Evolutionary conservation across 2,888 invertebrate genomes (phyloP).

Genomic region (Aleiodes leptofemur): DNA sequence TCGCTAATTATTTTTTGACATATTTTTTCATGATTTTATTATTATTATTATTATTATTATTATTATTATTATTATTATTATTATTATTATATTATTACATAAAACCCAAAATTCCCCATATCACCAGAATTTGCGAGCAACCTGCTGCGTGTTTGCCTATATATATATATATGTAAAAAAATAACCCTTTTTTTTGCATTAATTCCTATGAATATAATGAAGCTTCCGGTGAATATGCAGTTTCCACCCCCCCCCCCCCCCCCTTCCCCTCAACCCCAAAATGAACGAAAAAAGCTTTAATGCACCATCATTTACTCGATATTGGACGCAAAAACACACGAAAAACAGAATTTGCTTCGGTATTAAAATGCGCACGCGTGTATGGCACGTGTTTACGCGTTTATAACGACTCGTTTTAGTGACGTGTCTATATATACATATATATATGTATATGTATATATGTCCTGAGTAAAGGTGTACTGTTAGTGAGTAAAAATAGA

Average conservation of each 20-base stretch:
- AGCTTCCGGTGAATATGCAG: conserved; percentile 29
- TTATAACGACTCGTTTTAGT: conserved; percentile 68
- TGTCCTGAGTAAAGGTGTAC: no score
- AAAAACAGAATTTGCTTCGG: no score
- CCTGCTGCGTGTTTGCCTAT: conserved; percentile 12
- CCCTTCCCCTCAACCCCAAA: neutral
- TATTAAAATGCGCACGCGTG: conserved; percentile 61
- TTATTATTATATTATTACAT: neutral
- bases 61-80: no score
- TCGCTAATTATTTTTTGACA: no score
- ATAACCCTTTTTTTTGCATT: neutral
- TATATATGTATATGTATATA: no score
- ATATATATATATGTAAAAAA: neutral
- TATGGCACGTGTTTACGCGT: conserved; percentile 73
- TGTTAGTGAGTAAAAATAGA: neutral
- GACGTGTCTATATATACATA: conserved; percentile 67
- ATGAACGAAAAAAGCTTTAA: conserved; percentile 72
- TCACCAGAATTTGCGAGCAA: conserved; percentile 15
- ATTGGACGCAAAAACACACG: conserved; percentile 66
- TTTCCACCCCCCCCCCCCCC: no score
- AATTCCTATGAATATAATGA: conserved; percentile 9
- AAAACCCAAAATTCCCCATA: neutral
- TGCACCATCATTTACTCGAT: conserved; percentile 74
- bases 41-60: no score
- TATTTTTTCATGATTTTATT: no score